A percentile compares a stretch with the other conserved stretches of the same genome.
Evolutionary conservation across 2,797 vertebrate genomes (phyloP).

Genomic region (Aplochiton taeniatus): DNA sequence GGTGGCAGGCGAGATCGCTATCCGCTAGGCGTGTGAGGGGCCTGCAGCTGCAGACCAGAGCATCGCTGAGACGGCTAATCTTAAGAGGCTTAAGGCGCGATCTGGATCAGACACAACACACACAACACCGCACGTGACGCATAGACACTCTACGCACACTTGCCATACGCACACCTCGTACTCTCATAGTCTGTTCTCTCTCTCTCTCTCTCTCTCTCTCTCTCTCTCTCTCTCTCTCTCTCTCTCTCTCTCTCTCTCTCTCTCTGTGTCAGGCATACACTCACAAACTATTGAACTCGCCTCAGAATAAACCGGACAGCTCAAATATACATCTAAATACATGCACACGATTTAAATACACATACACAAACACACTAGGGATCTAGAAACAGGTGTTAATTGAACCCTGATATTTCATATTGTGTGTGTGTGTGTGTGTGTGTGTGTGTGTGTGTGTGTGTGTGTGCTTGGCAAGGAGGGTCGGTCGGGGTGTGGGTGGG

Average conservation of each 20-base stretch:
- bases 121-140: conserved; percentile 9
- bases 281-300: too few species aligned
- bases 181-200: too few species aligned
- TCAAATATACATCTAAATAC: too few species aligned
- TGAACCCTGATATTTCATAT: conserved; percentile 36
- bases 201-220: too few species aligned
- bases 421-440: conserved; percentile 53
- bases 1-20: conserved; percentile 60
- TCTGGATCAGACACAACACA: conserved; percentile 39
- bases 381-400: conserved; percentile 62
- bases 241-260: too few species aligned
- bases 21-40: conserved; percentile 56
- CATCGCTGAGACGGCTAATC: conserved; percentile 62
- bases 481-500: conserved; percentile 35
- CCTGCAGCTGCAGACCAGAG: conserved; percentile 64
- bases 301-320: too few species aligned
- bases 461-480: conserved; percentile 31
- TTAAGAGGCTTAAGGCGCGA: conserved; percentile 47
- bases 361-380: conserved; percentile 4
- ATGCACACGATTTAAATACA: too few species aligned
- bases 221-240: too few species aligned
- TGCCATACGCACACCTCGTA: too few species aligned
- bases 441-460: conserved; percentile 70
- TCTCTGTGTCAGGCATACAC: too few species aligned
- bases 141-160: too few species aligned